Base-by-base conservation (phyloP, 2,888 invertebrate genomes). In the Lasioglossum leucozonium region DNA sequence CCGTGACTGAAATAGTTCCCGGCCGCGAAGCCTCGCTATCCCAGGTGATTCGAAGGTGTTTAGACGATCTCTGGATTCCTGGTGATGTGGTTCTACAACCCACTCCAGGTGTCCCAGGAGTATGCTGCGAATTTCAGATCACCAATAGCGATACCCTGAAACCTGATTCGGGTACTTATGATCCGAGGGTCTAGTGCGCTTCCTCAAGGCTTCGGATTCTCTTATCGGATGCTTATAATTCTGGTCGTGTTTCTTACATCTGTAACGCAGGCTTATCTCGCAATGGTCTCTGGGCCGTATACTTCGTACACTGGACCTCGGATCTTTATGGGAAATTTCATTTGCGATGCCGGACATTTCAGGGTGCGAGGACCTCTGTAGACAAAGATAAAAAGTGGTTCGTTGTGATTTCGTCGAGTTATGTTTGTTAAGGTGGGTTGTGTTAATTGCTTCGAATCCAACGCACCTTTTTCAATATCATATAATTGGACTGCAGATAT, bases 151-250 rank as follows among this genome's bases (percentile, higher is more conserved):
- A 67, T 67, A 67, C 22, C 37, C 10, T 18, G 65, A 22, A 67
- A 67, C 65, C 65, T 67, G 65, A 67, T 67, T 67, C 65, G 65
- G 22, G 65, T 67, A 67, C 65, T 67, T 37, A 67, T 67, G 65
- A 67, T 22, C 18, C 22, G 18, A 18, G 34, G 10, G 10, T 34
- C 34, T 8, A n/a, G 10, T 34, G 10, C 22, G 10, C 37, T 34
- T 22, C 34, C 34, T 34, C 22, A 11, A n/a, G 55, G 10, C 55
- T 34, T 22, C 65, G 34, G 18, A 34, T 67, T 67, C 65, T 34
- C 8, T 67, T 67, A 67, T 67, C 37, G 8, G 65, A 67, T 18
- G 34, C 34, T 67, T 67, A 18, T 18, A 18, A 67, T 37, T 34
- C 65, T 22, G 18, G 8, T 22, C 34, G 16, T 34, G 65, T 18